These are phyloP conservation scores for Perognathus longimembris DNA, from an alignment of 2,113 vertebrate genomes.

Conservation along the genomic window DNA sequence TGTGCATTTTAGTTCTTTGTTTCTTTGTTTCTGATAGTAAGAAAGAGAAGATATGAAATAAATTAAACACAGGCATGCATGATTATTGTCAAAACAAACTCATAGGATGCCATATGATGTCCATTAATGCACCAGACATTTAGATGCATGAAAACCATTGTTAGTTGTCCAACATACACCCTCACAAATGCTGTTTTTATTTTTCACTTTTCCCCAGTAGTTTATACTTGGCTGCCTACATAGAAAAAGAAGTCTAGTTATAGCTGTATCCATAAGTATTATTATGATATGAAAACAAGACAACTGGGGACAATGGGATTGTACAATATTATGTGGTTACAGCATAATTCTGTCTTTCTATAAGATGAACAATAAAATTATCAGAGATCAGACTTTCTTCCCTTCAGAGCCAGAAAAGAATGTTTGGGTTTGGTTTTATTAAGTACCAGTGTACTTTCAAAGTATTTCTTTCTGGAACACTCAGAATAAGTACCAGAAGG, in stretches of 20 bases:
- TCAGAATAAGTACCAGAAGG: neutral
- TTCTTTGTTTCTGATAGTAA: neutral
- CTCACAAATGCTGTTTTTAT: neutral
- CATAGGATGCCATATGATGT: slow-evolving; percentile 39
- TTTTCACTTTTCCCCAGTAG: neutral
- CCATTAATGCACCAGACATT: slow-evolving; percentile 45
- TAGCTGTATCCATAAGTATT: neutral
- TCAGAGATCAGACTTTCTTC: neutral
- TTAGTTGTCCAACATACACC: slow-evolving; percentile 13
- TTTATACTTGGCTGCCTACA: slow-evolving; percentile 9
- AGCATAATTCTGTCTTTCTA: neutral
- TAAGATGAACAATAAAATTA: slow-evolving; percentile 43
- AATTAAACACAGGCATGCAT: neutral
- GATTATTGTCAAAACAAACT: slow-evolving; percentile 45
- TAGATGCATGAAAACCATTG: neutral
- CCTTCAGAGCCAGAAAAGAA: slow-evolving; percentile 40
- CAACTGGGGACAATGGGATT: slow-evolving; percentile 1
- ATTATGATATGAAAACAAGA: slow-evolving; percentile 17
- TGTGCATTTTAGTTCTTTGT: neutral
- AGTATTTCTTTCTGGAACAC: neutral
- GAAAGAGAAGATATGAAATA: neutral
- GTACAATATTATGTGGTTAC: neutral
- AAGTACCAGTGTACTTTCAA: neutral
- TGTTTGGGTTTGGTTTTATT: slow-evolving; percentile 23
- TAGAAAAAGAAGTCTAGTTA: slow-evolving; percentile 7